Conservation (phyloP, 2,888 invertebrate species). For the Melieria picta region DNA sequence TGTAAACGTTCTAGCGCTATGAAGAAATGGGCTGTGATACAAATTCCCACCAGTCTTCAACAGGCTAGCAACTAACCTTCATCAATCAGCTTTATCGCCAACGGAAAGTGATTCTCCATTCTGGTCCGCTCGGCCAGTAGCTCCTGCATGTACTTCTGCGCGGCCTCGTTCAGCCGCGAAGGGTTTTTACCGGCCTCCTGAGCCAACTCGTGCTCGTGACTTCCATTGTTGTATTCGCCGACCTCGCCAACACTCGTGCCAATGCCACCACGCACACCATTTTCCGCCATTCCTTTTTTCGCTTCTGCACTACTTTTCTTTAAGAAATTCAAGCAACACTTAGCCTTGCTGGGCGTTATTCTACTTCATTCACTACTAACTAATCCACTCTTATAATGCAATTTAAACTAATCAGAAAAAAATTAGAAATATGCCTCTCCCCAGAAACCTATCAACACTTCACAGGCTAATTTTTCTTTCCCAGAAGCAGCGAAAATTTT, state of each 20-base stretch:
- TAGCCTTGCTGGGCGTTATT: too few species aligned
- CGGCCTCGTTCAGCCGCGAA: slow-evolving; percentile 58
- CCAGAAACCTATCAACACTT: slow-evolving; percentile 16
- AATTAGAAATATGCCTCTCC: too few species aligned
- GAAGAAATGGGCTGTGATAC: slow-evolving; percentile 40
- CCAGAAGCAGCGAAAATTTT: slow-evolving; percentile 22
- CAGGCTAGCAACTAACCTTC: slow-evolving; percentile 52
- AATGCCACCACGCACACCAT: slow-evolving; percentile 56
- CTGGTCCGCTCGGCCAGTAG: slow-evolving; percentile 59
- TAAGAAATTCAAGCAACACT: background rate
- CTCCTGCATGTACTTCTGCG: slow-evolving; percentile 63
- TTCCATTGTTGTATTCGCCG: slow-evolving; percentile 55
- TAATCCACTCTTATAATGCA: too few species aligned
- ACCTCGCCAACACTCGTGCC: slow-evolving; percentile 50
- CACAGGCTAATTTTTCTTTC: slow-evolving; percentile 25
- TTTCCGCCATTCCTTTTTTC: slow-evolving; percentile 54
- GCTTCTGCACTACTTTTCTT: slow-evolving; percentile 17
- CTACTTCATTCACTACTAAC: too few species aligned
- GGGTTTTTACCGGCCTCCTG: slow-evolving; percentile 54
- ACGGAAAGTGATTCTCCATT: slow-evolving; percentile 62
- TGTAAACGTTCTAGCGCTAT: slow-evolving; percentile 81
- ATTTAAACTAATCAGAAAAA: too few species aligned
- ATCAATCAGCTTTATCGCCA: slow-evolving; percentile 62
- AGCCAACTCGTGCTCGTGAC: slow-evolving; percentile 51
- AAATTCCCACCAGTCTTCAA: background rate